phyloP scores from a whole-genome alignment of 2,888 invertebrate species.

The Caenorhabditis japonica region DNA sequence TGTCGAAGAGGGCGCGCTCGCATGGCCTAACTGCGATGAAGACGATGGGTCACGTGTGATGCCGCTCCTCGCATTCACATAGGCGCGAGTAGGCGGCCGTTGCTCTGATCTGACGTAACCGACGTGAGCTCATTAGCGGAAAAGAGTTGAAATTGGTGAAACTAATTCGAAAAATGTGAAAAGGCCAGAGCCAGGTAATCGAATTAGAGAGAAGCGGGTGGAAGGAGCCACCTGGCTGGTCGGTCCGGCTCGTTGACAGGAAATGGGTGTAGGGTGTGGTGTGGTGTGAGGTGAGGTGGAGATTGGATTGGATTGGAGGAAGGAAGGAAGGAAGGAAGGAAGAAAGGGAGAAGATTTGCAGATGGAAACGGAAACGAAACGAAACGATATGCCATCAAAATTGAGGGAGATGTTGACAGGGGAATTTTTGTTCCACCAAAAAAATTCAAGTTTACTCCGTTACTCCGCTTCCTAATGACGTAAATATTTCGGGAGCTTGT shows the following conservation, averaged over 20 bases:
- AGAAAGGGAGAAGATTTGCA: not conserved
- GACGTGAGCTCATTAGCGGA: too few species aligned
- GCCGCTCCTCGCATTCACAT: constrained; percentile 48
- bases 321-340: not conserved
- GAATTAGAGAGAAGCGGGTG: constrained; percentile 7
- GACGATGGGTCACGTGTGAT: constrained; percentile 27
- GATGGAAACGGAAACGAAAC: not conserved
- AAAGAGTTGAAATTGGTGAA: too few species aligned
- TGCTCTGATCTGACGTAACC: constrained; percentile 32
- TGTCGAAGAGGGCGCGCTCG: constrained; percentile 33
- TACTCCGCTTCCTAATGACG: too few species aligned
- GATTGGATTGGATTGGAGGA: constrained; percentile 1
- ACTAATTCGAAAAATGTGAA: constrained; percentile 23
- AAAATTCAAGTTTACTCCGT: too few species aligned
- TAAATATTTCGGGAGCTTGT: too few species aligned
- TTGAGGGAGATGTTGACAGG: too few species aligned
- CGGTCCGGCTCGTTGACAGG: too few species aligned
- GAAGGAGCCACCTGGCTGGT: too few species aligned
- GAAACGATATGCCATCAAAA: too few species aligned
- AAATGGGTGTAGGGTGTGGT: too few species aligned
- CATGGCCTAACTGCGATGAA: constrained; percentile 41
- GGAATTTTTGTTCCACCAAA: too few species aligned
- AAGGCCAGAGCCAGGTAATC: constrained; percentile 25
- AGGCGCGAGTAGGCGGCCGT: constrained; percentile 48
- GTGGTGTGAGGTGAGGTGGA: not conserved